Base-by-base conservation (phyloP, 2,113 vertebrate genomes). In the Mesocricetus auratus region DNA sequence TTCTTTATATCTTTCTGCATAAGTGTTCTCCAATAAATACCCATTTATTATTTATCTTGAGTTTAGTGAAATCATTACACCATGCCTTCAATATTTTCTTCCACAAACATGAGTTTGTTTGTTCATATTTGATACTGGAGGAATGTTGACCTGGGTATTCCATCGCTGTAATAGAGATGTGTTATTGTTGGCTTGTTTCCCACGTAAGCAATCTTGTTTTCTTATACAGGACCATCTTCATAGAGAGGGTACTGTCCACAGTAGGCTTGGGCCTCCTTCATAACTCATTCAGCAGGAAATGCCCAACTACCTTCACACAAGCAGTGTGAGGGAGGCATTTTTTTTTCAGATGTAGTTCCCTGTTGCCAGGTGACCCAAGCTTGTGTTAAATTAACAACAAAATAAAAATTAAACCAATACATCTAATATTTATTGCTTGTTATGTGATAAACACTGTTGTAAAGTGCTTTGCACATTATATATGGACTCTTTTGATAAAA, bases 391-490 rank as follows among this genome's bases (percentile, higher is more conserved):
- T 45, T 74, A 24, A 24, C 9, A 22, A 29, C 24, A 64, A 29
- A 62, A 22, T 9, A 64, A 56, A 71, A 71, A 71, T 36, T 7
- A n/a, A 74, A 74, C 21, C 22, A 73, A n/a, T 2, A 74, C 33
- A 50, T 36, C 10, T 71, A 96, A 50, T 11, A 69, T 86, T 85
- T 90, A n/a, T 69, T 82, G 36, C 47, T 79, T 92, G 69, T 74
- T 89, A 81, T 39, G 8, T 77, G 24, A 62, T 50, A 88, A 45
- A 42, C 31, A 62, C 2, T 47, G 39, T 86, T 78, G 4, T 81
- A 86, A 90, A 77, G 21, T 33, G 6, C 66, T 87, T 78, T 86
- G 45, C 73, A 16, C 42, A 47, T 88, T 92, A 86, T 74, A 74
- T 69, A 86, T 36, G 62, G 31, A 69, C 9, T 71, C 4, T 92